These are phyloP conservation scores for Carassius auratus DNA, from an alignment of 2,113 vertebrate genomes.

Conservation along the genomic window DNA sequence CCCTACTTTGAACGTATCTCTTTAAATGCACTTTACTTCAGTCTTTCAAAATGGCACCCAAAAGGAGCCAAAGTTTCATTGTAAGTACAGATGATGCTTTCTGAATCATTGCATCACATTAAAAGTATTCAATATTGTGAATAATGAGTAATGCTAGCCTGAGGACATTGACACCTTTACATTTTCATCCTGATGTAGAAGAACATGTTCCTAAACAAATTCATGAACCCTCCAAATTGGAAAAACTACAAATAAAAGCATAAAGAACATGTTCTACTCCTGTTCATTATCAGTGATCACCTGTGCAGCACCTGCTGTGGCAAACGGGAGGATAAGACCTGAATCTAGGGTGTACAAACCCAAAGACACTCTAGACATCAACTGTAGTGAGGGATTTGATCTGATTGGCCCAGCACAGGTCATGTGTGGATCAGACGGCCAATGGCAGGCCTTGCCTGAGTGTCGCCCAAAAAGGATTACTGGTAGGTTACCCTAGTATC, in stretches of 20 bases:
- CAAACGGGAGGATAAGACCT: background rate
- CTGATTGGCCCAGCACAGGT: slow-evolving; percentile 39
- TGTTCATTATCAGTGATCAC: background rate
- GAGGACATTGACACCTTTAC: background rate
- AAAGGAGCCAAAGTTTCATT: no score
- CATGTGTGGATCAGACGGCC: slow-evolving; percentile 46
- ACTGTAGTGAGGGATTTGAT: background rate
- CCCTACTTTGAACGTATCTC: no score
- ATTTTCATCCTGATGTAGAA: background rate
- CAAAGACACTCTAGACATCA: background rate
- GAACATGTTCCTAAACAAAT: background rate
- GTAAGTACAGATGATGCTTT: no score
- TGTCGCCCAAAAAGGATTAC: slow-evolving; percentile 12
- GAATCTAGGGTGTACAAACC: background rate
- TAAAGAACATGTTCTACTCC: background rate
- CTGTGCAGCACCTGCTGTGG: background rate
- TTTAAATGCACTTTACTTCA: no score
- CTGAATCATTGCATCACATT: no score
- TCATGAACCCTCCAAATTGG: background rate
- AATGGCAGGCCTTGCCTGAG: slow-evolving; percentile 44
- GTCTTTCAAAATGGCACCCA: no score
- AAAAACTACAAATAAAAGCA: background rate
- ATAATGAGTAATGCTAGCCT: background rate
- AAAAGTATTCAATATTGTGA: no score
- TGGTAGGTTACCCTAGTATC: no score